Evolutionary conservation across 2,113 vertebrate species (phyloP), one percentile per base, ranked within the genome.

Genomic region (Collichthys lucidus): DNA sequence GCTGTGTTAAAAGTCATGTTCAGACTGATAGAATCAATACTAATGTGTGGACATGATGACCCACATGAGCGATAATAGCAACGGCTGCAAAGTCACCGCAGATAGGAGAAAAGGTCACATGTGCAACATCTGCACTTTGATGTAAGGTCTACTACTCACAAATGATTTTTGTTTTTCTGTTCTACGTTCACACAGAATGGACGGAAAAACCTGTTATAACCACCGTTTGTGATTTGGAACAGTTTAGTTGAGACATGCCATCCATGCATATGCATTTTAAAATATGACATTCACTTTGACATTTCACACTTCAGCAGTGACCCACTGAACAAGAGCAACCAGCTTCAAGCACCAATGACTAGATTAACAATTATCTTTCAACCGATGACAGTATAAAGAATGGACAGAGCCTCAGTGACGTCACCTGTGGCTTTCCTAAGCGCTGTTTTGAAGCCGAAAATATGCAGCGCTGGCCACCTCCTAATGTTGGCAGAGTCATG

Each of bases 11-110:
- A 65, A 76, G 69, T 56, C 68, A 50, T 88, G 79, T 80, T 89
- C 75, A 71, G 67, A 82, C 74, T 56, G 81, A 77, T 88, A 72
- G 62, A 44, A 86, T 90, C 88, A 78, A 84, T 90, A 80, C 79
- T 74, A 83, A 91, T 82, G 87, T 74, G 79, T 77, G 59, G 82
- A 79, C 85, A 84, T 84, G 77, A 77, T 70, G 82, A 84, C 72
- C 83, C 73, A 64, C 67, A 73, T 22, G 35, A 66, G 29, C 46
- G 76, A 55, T 61, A 56, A 76, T 50, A 12, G 65, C 55, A 53
- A 55, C 1, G 2, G 60, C 68, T 50, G 35, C 47, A 69, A 65
- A 82, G 49, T 83, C 59, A 29, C 22, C 20, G 68, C 46, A 67
- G 66, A 22, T 64, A 26, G 40, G 49, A 60, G 57, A 57, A 60